Evolutionary conservation across 2,888 invertebrate species (phyloP).

Genomic region (Macrophya alboannulata): DNA sequence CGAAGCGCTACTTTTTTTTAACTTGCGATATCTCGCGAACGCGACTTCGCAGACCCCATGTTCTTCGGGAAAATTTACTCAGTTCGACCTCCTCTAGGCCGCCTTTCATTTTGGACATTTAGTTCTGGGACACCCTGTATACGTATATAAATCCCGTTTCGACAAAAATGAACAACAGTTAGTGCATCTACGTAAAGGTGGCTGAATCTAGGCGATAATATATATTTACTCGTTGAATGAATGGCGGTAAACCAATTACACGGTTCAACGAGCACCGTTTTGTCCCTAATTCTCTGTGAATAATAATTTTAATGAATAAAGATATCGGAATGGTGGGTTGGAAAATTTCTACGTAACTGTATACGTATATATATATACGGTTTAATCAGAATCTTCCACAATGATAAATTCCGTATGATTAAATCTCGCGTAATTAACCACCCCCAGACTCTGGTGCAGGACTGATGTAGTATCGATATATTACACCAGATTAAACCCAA

Average conservation of each 20-base stretch:
- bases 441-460: not conserved
- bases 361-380: not conserved
- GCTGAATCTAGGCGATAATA: not conserved
- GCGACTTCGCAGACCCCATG: too few relatives aligned
- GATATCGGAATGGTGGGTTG: not conserved
- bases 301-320: slow-evolving; percentile 3
- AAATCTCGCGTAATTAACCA: not conserved
- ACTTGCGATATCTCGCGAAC: too few relatives aligned
- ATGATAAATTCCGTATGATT: not conserved
- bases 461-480: slow-evolving; percentile 23
- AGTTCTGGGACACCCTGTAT: too few relatives aligned
- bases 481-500: slow-evolving; percentile 30
- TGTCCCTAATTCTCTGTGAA: not conserved
- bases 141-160: too few relatives aligned
- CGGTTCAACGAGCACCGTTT: not conserved
- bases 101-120: too few relatives aligned
- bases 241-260: not conserved
- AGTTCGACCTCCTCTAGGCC: too few relatives aligned
- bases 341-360: not conserved
- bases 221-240: not conserved
- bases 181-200: not conserved
- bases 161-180: too few relatives aligned
- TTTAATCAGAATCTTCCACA: not conserved
- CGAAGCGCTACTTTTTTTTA: too few relatives aligned
- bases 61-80: too few relatives aligned